These are phyloP conservation scores for Mizuhopecten yessoensis DNA, from an alignment of 1,140 invertebrate genomes.

Conservation along the genomic window DNA sequence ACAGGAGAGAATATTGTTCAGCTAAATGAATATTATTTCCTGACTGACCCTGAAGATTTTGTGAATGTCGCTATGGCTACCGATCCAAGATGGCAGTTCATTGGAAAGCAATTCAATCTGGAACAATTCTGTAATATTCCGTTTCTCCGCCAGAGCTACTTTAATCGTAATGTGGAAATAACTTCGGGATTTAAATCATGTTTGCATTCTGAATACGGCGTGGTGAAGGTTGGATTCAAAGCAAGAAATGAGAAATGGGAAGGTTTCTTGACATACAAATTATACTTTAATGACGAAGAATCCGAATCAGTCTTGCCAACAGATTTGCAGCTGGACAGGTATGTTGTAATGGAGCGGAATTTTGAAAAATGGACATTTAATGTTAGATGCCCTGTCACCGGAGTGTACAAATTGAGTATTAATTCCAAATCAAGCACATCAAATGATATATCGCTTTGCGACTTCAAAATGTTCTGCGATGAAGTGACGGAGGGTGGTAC, in stretches of 20 bases:
- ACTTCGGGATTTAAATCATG: conserved; percentile 52
- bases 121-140: conserved; percentile 62
- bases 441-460: conserved; percentile 47
- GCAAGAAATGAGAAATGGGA: not conserved
- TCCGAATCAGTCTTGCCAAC: conserved; percentile 17
- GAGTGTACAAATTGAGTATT: conserved; percentile 56
- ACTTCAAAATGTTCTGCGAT: conserved; percentile 60
- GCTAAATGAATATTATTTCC: conserved; percentile 76
- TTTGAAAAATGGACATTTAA: conserved; percentile 39
- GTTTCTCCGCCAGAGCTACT: conserved; percentile 50
- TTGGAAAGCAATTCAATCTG: conserved; percentile 63
- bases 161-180: conserved; percentile 52
- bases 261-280: conserved; percentile 41
- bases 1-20: conserved; percentile 43
- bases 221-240: conserved; percentile 44
- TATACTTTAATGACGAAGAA: conserved; percentile 53
- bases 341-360: conserved; percentile 46
- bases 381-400: conserved; percentile 53
- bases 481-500: conserved; percentile 41
- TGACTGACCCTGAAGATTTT: conserved; percentile 74
- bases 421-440: not conserved
- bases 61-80: conserved; percentile 67
- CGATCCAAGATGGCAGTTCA: conserved; percentile 72
- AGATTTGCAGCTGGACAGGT: conserved; percentile 54
- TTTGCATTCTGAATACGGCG: conserved; percentile 41